Evolutionary conservation across 2,113 vertebrate genomes (phyloP).

Genomic region (Zosterops pallidus): DNA sequence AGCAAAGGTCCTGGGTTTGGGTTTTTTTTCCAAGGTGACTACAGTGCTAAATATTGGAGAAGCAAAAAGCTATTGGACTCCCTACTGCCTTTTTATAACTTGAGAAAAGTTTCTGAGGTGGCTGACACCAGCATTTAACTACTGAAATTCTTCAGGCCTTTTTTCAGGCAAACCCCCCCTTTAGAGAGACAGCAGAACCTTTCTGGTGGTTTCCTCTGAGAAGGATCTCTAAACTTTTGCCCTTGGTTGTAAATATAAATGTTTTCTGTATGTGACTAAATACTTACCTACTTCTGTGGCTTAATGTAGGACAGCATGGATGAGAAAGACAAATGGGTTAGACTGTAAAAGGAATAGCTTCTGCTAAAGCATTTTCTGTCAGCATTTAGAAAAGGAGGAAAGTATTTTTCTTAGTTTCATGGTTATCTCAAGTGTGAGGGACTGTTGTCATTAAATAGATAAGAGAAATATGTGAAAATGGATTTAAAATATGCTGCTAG

Average conservation of each 20-base stretch:
- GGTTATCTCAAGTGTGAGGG: slow-evolving; percentile 42
- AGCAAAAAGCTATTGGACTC: background rate
- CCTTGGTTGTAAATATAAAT: background rate
- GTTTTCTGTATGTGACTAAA: background rate
- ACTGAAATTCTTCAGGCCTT: background rate
- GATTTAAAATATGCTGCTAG: slow-evolving; percentile 41
- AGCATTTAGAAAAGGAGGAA: slow-evolving; percentile 32
- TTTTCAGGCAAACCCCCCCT: background rate
- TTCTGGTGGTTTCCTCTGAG: background rate
- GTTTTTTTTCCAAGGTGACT: background rate
- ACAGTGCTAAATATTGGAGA: background rate
- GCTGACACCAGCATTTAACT: background rate
- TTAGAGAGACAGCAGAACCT: background rate
- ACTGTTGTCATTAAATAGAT: slow-evolving; percentile 49
- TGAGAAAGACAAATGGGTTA: slow-evolving; percentile 5
- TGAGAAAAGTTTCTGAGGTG: background rate
- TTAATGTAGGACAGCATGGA: background rate
- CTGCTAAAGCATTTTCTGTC: slow-evolving; percentile 30
- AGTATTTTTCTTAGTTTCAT: slow-evolving; percentile 35
- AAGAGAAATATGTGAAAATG: slow-evolving; percentile 64
- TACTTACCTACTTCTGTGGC: background rate
- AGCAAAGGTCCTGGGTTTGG: background rate
- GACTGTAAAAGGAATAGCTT: background rate
- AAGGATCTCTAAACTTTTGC: slow-evolving; percentile 28
- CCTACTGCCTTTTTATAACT: background rate